phyloP scores from a whole-genome alignment of 1,140 invertebrate species.

The Euura lappo region DNA sequence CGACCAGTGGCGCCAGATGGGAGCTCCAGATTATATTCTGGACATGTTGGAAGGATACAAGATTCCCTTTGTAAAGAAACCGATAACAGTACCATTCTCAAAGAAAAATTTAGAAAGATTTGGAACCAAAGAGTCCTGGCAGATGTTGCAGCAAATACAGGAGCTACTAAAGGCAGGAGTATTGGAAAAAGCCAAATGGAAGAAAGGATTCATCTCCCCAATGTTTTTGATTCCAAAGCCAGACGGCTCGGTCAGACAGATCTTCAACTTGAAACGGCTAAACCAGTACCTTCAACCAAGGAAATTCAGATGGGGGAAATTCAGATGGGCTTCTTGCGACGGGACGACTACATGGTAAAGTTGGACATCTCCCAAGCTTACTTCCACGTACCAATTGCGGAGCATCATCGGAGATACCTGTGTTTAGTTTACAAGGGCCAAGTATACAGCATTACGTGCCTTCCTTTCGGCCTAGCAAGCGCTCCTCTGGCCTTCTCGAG shows the following conservation, averaged over 20 bases:
- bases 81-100: conserved; percentile 12
- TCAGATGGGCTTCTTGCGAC: conserved; percentile 21
- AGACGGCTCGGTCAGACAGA: conserved; percentile 25
- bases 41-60: conserved; percentile 14
- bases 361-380: conserved; percentile 25
- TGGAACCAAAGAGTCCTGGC: conserved; percentile 11
- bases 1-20: neutral
- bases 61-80: conserved; percentile 20
- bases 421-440: conserved; percentile 16
- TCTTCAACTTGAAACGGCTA: conserved; percentile 33
- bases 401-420: conserved; percentile 31
- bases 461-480: conserved; percentile 37
- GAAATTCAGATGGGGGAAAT: conserved; percentile 20
- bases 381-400: conserved; percentile 20
- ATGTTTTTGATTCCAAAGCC: conserved; percentile 34
- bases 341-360: conserved; percentile 17
- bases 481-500: conserved; percentile 34
- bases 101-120: conserved; percentile 11
- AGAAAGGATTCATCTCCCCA: conserved; percentile 30
- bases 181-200: conserved; percentile 17
- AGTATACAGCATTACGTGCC: conserved; percentile 30
- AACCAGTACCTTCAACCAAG: conserved; percentile 27
- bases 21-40: conserved; percentile 16
- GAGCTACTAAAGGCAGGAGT: conserved; percentile 4
- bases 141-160: conserved; percentile 18